phyloP scores from a whole-genome alignment of 2,888 invertebrate species.

The Oxyscelio sp. region DNA sequence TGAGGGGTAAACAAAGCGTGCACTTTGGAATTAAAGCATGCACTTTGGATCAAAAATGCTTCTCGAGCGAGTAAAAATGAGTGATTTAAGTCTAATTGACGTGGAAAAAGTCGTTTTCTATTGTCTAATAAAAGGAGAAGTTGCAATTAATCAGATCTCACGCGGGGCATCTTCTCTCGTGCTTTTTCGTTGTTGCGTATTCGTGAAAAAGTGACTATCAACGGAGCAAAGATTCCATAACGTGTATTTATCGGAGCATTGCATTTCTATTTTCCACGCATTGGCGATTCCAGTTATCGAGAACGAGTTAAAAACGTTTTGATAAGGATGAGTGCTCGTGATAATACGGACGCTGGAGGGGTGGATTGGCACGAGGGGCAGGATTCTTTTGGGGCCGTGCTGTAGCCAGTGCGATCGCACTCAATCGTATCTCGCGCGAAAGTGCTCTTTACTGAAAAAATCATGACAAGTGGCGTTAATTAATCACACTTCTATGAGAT shows the following conservation, averaged over 20 bases:
- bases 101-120: slow-evolving; percentile 41
- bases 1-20: too few relatives aligned
- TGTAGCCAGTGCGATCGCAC: slow-evolving; percentile 12
- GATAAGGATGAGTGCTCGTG: slow-evolving; percentile 55
- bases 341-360: slow-evolving; percentile 17
- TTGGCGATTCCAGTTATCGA: slow-evolving; percentile 54
- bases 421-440: slow-evolving; percentile 47
- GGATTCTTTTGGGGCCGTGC: slow-evolving; percentile 52
- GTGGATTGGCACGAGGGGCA: slow-evolving; percentile 4
- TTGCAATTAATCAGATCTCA: slow-evolving; percentile 38
- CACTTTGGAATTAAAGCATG: too few relatives aligned
- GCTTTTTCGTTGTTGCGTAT: slow-evolving; percentile 16
- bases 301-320: slow-evolving; percentile 56
- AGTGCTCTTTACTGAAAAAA: slow-evolving; percentile 35
- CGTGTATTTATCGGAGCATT: slow-evolving; percentile 44
- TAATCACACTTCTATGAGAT: slow-evolving; percentile 39
- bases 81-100: slow-evolving; percentile 12
- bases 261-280: slow-evolving; percentile 53
- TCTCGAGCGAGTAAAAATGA: too few relatives aligned
- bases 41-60: too few relatives aligned
- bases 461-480: slow-evolving; percentile 42
- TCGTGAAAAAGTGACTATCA: slow-evolving; percentile 47
- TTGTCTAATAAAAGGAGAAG: slow-evolving; percentile 30
- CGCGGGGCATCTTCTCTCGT: slow-evolving; percentile 3
- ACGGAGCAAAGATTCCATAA: slow-evolving; percentile 41